Conservation (phyloP, 1,140 invertebrate species). For the Aphaenogaster floridana region DNA sequence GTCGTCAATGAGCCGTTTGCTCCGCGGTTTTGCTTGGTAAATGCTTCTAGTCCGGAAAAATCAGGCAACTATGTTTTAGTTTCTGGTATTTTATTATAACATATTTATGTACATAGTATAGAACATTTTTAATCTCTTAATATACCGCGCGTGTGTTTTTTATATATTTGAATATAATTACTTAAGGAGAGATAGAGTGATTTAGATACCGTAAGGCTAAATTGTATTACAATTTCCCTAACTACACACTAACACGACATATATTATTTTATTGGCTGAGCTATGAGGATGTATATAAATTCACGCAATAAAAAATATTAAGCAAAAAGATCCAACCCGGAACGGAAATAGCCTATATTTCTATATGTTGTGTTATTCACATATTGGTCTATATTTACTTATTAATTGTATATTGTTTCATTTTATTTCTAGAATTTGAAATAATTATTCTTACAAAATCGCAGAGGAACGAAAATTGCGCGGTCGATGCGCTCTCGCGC, state of each 20-base stretch:
- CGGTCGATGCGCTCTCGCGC: background rate
- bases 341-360: too few species aligned
- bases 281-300: too few species aligned
- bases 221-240: background rate
- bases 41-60: slow-evolving; percentile 29
- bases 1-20: slow-evolving; percentile 55
- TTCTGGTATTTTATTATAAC: background rate
- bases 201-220: background rate
- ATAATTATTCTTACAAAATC: background rate
- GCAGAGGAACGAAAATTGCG: background rate
- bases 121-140: background rate
- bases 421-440: background rate
- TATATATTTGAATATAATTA: background rate
- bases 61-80: slow-evolving; percentile 4
- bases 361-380: too few species aligned
- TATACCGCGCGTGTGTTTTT: background rate
- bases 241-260: background rate
- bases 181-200: background rate
- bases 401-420: background rate
- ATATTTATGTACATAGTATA: background rate
- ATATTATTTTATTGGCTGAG: background rate
- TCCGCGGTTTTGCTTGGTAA: background rate
- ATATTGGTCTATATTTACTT: too few species aligned
- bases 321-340: too few species aligned
- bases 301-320: too few species aligned